phyloP scores from a whole-genome alignment of 2,888 invertebrate species.

The Argyresthia goedartella region DNA sequence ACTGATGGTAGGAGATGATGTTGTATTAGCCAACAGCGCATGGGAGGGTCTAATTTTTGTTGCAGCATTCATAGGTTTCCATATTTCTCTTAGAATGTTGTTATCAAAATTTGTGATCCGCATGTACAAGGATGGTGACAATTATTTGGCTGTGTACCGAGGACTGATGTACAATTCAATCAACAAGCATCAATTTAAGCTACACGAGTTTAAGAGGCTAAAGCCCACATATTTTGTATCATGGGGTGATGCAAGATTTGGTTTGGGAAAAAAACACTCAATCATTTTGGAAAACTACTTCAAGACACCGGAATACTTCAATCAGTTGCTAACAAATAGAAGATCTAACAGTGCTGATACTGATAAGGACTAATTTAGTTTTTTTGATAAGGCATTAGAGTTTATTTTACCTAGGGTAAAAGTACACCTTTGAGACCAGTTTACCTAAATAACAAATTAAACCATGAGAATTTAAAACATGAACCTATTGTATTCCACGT shows the following conservation, averaged over 20 bases:
- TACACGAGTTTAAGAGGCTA: constrained; percentile 46
- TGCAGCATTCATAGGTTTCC: constrained; percentile 40
- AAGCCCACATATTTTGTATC: constrained; percentile 37
- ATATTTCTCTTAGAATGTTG: constrained; percentile 40
- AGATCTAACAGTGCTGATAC: constrained; percentile 13
- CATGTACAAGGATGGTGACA: constrained; percentile 50
- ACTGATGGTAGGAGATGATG: constrained; percentile 34
- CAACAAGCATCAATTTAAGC: constrained; percentile 40
- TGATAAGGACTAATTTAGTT: not conserved
- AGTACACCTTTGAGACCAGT: too few relatives aligned
- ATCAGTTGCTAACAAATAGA: constrained; percentile 38
- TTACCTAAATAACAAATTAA: too few relatives aligned
- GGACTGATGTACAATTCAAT: constrained; percentile 40
- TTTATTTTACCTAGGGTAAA: too few relatives aligned
- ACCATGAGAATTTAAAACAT: too few relatives aligned
- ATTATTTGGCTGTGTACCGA: constrained; percentile 50
- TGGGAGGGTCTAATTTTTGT: constrained; percentile 43
- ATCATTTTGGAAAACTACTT: constrained; percentile 52
- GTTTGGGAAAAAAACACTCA: constrained; percentile 45
- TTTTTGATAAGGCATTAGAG: too few relatives aligned
- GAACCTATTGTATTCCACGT: too few relatives aligned
- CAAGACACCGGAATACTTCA: constrained; percentile 52
- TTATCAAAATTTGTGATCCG: constrained; percentile 51
- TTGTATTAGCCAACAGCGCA: constrained; percentile 48
- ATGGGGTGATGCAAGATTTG: constrained; percentile 53